Conservation (phyloP, 2,113 vertebrate species). For the Galeopterus variegatus region DNA sequence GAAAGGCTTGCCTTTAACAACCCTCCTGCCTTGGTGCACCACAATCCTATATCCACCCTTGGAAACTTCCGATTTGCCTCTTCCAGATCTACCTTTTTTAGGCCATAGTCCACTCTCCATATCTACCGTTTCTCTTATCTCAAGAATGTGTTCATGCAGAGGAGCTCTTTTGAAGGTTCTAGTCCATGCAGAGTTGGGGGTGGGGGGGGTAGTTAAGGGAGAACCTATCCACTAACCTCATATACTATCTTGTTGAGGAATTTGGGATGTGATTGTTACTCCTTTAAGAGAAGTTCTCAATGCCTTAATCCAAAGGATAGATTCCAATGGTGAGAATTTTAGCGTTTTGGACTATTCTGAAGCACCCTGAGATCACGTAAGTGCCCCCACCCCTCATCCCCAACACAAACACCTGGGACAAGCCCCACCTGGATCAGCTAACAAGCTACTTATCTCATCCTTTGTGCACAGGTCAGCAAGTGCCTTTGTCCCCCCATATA, state of each 20-base stretch:
- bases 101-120: not conserved
- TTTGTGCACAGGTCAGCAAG: not conserved
- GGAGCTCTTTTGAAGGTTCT: not conserved
- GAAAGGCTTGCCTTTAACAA: not conserved
- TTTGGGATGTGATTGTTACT: not conserved
- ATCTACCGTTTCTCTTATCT: not conserved
- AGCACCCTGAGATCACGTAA: not conserved
- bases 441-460: not conserved
- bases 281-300: not conserved
- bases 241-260: not conserved
- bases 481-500: not conserved
- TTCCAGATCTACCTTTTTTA: slow-evolving; percentile 12
- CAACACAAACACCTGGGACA: not conserved
- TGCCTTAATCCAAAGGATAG: not conserved
- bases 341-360: not conserved
- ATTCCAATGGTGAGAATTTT: not conserved
- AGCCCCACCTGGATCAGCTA: not conserved
- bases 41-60: not conserved
- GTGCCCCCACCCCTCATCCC: not conserved
- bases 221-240: not conserved
- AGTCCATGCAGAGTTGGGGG: not conserved
- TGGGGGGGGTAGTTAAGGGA: not conserved
- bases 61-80: not conserved
- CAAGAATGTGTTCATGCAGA: not conserved
- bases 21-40: not conserved